Percentiles rank a stretch among this genome's conserved stretches.
phyloP scores from a whole-genome alignment of 2,113 vertebrate species.

The Andinoacara biseriatus region DNA sequence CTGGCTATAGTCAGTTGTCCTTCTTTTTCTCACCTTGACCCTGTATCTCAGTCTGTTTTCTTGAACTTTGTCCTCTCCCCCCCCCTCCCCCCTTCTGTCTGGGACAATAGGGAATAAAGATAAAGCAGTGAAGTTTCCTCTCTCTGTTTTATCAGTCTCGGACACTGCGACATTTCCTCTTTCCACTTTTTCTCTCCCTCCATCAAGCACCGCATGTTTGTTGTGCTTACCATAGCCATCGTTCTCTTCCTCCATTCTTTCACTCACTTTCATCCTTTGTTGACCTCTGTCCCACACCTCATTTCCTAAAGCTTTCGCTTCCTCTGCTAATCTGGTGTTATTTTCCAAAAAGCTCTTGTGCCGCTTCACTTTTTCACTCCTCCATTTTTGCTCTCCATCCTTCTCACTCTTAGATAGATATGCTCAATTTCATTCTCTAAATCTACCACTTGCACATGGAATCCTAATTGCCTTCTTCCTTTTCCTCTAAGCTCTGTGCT shows the following conservation, averaged over 20 bases:
- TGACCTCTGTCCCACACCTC: conserved; percentile 48
- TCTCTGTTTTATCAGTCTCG: conserved; percentile 27
- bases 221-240: conserved; percentile 38
- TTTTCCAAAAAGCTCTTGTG: conserved; percentile 70
- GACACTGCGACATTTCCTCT: conserved; percentile 58
- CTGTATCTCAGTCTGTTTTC: conserved; percentile 27
- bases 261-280: conserved; percentile 68
- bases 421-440: conserved; percentile 78
- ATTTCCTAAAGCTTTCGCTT: conserved; percentile 69
- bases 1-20: not conserved
- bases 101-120: conserved; percentile 22
- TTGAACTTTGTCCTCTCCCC: conserved; percentile 26
- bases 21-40: conserved; percentile 1
- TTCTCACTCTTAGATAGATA: conserved; percentile 69
- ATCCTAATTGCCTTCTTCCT: conserved; percentile 80
- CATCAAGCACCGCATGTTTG: not conserved
- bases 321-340: conserved; percentile 79
- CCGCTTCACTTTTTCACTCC: conserved; percentile 50
- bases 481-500: conserved; percentile 52
- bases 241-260: conserved; percentile 46
- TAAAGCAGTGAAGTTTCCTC: conserved; percentile 28
- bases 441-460: conserved; percentile 70
- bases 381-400: conserved; percentile 31
- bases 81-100: not conserved
- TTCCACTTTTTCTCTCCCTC: conserved; percentile 39